These are phyloP conservation scores for Leptosomus discolor DNA, from an alignment of 2,113 vertebrate species.

Conservation along the genomic window DNA sequence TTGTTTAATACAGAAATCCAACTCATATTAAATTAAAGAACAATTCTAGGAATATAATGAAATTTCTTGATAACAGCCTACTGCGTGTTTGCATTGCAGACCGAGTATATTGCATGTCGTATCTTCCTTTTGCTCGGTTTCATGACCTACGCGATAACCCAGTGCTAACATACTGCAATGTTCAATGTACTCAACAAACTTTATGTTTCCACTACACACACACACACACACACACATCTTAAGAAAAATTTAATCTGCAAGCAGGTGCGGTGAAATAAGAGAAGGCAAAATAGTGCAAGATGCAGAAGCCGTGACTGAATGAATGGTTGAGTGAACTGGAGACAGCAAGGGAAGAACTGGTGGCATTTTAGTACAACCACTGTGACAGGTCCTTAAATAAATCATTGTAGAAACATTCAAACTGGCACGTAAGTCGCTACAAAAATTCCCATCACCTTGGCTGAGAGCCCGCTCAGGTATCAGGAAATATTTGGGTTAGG, in stretches of 20 bases:
- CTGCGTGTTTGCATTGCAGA: not conserved
- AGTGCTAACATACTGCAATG: not conserved
- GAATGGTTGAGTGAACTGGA: constrained; percentile 16
- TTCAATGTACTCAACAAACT: not conserved
- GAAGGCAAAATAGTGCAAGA: constrained; percentile 46
- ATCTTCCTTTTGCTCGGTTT: not conserved
- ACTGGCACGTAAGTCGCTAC: not conserved
- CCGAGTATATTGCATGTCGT: rapidly evolving
- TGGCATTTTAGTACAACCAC: not conserved
- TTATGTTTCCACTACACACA: not conserved
- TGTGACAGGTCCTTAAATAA: not conserved
- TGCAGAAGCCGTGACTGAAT: constrained; percentile 40
- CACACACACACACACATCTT: not conserved
- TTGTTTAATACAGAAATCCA: not conserved
- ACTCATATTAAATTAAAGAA: not conserved
- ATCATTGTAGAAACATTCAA: not conserved
- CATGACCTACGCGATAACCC: not conserved
- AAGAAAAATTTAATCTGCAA: constrained; percentile 14
- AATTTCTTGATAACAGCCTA: not conserved
- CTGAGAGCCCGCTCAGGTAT: not conserved
- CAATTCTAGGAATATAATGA: not conserved
- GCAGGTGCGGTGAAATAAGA: constrained; percentile 33
- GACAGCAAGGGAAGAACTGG: constrained; percentile 37
- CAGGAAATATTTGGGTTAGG: not conserved
- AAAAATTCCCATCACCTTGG: not conserved